phyloP scores from a whole-genome alignment of 2,888 invertebrate genomes.

The Thyatira batis region DNA sequence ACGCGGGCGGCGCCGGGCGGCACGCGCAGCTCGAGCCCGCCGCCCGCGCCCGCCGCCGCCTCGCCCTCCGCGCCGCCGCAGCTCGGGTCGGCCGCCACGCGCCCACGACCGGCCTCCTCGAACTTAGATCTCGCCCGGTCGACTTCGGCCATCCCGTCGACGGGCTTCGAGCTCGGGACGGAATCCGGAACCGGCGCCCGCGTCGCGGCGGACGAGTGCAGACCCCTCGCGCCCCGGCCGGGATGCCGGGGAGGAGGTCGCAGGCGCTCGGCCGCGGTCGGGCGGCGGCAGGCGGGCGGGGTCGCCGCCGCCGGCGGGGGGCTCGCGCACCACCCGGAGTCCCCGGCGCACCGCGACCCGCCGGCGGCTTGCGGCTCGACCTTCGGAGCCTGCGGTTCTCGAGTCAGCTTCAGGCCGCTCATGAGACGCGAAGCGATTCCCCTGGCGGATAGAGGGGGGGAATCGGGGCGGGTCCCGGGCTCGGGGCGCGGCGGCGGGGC shows the following conservation, averaged over 20 bases:
- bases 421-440: conserved; percentile 22
- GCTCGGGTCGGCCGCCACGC: conserved; percentile 17
- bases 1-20: conserved; percentile 30
- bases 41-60: conserved; percentile 5
- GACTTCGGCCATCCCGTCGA: conserved; percentile 11
- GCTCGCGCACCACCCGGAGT: conserved; percentile 8
- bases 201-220: conserved; percentile 24
- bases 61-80: background rate
- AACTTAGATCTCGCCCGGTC: conserved; percentile 20
- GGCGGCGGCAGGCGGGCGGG: conserved; percentile 13
- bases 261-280: background rate
- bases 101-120: conserved; percentile 40
- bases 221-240: background rate
- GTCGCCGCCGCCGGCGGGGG: conserved; percentile 12
- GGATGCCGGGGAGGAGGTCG: background rate
- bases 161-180: background rate
- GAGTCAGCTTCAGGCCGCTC: conserved; percentile 18
- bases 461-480: conserved; percentile 11
- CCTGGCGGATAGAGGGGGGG: background rate
- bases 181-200: background rate
- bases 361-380: conserved; percentile 12
- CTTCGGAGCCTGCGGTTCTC: conserved; percentile 1
- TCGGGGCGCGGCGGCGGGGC: background rate
- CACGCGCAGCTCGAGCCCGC: conserved; percentile 28
- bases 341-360: conserved; percentile 19